phyloP scores from a whole-genome alignment of 2,113 vertebrate species.

The Siphamia tubifer region DNA sequence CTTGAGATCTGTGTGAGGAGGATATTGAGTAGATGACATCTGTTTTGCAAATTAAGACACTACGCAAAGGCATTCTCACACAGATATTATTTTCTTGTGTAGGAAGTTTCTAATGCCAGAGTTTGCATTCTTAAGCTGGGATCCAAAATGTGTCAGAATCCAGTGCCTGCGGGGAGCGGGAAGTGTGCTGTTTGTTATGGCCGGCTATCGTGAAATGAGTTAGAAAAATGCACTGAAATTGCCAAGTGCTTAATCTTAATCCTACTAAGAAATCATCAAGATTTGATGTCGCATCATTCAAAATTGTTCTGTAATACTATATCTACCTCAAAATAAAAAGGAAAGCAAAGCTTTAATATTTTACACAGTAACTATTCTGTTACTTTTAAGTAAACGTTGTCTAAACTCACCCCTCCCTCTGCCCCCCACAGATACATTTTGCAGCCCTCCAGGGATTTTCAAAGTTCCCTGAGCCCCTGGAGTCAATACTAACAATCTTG shows the following conservation, averaged over 20 bases:
- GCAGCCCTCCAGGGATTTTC: constrained; percentile 69
- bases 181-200: background rate
- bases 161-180: background rate
- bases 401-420: background rate
- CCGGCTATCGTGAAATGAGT: background rate
- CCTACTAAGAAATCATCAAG: too few species aligned
- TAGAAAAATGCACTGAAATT: background rate
- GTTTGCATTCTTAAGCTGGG: constrained; percentile 25
- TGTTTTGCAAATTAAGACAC: constrained; percentile 70
- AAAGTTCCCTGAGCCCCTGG: constrained; percentile 66
- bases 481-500: constrained; percentile 68
- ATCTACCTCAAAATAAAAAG: background rate
- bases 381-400: background rate
- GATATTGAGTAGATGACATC: constrained; percentile 73
- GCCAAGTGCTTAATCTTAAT: background rate
- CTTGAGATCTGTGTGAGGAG: constrained; percentile 70
- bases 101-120: constrained; percentile 40
- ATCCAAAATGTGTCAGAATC: constrained; percentile 16
- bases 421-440: constrained; percentile 55
- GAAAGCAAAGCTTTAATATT: background rate
- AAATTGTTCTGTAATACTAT: too few species aligned
- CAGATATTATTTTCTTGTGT: constrained; percentile 64
- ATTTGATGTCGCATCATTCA: too few species aligned
- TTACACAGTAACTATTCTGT: background rate
- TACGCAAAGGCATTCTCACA: constrained; percentile 54